A percentile compares a stretch with the other conserved stretches of the same genome.
These are phyloP conservation scores for Pollenia amentaria DNA, from an alignment of 2,888 invertebrate genomes.

Conservation along the genomic window DNA sequence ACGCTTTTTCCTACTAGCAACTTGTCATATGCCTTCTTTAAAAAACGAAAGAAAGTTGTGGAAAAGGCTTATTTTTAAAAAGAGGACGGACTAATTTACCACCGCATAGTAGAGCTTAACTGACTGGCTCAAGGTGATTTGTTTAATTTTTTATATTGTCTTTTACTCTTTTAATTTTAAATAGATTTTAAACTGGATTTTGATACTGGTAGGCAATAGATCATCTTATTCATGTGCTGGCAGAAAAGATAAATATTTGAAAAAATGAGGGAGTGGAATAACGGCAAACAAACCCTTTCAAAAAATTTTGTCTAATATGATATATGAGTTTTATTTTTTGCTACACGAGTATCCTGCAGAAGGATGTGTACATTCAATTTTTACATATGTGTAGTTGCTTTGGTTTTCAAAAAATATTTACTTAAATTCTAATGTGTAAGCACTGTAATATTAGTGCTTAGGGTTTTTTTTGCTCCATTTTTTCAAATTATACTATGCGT, in stretches of 20 bases:
- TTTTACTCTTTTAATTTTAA: conserved; percentile 66
- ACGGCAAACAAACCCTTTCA: conserved; percentile 17
- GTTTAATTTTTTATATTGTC: conserved; percentile 42
- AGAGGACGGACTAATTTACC: not conserved
- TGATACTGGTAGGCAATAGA: conserved; percentile 66
- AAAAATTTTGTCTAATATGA: conserved; percentile 22
- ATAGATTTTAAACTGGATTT: conserved; percentile 59
- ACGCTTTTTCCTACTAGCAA: not conserved
- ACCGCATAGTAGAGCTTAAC: conserved; percentile 1
- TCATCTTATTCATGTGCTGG: conserved; percentile 41
- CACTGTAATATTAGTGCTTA: conserved; percentile 80
- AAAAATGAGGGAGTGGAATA: not conserved
- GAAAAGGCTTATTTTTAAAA: conserved; percentile 35
- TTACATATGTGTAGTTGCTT: conserved; percentile 15
- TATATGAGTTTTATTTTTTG: conserved; percentile 51
- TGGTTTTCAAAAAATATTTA: conserved; percentile 64
- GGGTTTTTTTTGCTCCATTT: conserved; percentile 76
- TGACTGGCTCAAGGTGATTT: conserved; percentile 66
- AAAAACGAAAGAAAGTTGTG: conserved; percentile 4
- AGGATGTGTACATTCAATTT: not conserved
- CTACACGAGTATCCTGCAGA: not conserved
- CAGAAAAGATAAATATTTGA: conserved; percentile 8
- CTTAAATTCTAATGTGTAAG: conserved; percentile 38
- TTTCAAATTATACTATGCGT: conserved; percentile 12
- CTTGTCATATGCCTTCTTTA: conserved; percentile 61